Conservation (phyloP, 1,140 invertebrate species). For the Diorhabda sublineata region DNA sequence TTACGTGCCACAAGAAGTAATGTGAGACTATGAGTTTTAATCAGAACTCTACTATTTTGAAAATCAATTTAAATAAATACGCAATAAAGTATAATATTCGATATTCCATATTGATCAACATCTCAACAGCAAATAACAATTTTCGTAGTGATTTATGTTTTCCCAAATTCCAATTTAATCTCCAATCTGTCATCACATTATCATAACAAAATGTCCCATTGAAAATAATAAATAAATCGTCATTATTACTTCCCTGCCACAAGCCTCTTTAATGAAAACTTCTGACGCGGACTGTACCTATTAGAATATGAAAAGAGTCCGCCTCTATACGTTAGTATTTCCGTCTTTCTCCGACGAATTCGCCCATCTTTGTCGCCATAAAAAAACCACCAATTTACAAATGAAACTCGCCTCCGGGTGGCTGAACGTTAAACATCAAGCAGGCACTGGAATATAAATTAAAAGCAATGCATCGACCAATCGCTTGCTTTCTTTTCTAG, state of each 20-base stretch:
- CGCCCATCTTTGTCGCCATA: slow-evolving; percentile 19
- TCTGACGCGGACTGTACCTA: slow-evolving; percentile 31
- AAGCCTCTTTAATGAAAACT: slow-evolving; percentile 1
- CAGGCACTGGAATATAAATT: slow-evolving; percentile 40
- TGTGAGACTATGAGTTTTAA: too few species aligned
- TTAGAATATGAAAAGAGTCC: slow-evolving; percentile 31
- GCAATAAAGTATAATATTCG: too few species aligned
- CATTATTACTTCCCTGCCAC: background rate
- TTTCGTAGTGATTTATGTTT: background rate
- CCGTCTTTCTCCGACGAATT: slow-evolving; percentile 22
- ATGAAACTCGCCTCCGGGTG: slow-evolving; percentile 27
- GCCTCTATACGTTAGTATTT: slow-evolving; percentile 24
- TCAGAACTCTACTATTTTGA: too few species aligned
- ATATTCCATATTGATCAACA: background rate
- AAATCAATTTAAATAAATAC: too few species aligned
- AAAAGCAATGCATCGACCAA: slow-evolving; percentile 40
- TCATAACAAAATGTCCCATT: slow-evolving; percentile 2
- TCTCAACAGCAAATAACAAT: background rate
- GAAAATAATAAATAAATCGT: slow-evolving; percentile 3
- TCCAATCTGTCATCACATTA: background rate
- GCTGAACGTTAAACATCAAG: slow-evolving; percentile 38
- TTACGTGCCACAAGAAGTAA: too few species aligned
- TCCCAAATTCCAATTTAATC: slow-evolving; percentile 1
- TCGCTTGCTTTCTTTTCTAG: slow-evolving; percentile 29
- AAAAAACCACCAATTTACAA: slow-evolving; percentile 40